Percentiles rank a stretch among this genome's conserved stretches.
These are phyloP conservation scores for Xiphorhynchus erythropygius DNA, from an alignment of 2,797 vertebrate genomes.

Conservation along the genomic window DNA sequence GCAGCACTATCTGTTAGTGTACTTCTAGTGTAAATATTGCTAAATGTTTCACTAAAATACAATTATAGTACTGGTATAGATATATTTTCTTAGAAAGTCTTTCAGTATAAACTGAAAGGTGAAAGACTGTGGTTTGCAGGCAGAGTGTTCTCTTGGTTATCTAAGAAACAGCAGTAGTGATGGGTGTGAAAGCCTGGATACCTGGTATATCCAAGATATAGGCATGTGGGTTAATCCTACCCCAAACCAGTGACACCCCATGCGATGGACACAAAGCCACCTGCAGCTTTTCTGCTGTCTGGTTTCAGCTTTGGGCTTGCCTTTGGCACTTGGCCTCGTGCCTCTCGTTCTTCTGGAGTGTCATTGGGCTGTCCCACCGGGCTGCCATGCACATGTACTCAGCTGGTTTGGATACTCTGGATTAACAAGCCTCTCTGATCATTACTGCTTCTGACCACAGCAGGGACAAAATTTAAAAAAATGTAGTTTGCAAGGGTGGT, in stretches of 20 bases:
- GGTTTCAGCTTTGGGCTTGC: background rate
- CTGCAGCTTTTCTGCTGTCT: background rate
- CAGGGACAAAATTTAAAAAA: background rate
- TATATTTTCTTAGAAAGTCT: background rate
- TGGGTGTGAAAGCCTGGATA: background rate
- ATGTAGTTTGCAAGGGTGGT: rapidly evolving
- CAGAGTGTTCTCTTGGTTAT: background rate
- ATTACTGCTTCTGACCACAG: background rate
- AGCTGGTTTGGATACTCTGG: background rate
- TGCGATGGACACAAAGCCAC: background rate
- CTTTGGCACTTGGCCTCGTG: background rate
- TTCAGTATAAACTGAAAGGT: background rate
- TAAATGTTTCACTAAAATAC: slow-evolving; percentile 6
- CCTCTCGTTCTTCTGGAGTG: background rate
- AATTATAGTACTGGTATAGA: background rate
- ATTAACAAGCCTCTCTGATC: background rate
- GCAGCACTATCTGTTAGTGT: slow-evolving; percentile 33
- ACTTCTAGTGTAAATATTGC: slow-evolving; percentile 33
- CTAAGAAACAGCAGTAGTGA: background rate
- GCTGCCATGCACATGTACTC: rapidly evolving
- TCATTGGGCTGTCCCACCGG: rapidly evolving
- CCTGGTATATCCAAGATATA: rapidly evolving
- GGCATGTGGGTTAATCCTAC: rapidly evolving
- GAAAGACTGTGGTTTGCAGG: background rate
- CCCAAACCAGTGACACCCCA: background rate